Percentiles rank a stretch among this genome's conserved stretches.
Conservation (phyloP, 1,140 invertebrate species). For the Saccostrea cuccullata region DNA sequence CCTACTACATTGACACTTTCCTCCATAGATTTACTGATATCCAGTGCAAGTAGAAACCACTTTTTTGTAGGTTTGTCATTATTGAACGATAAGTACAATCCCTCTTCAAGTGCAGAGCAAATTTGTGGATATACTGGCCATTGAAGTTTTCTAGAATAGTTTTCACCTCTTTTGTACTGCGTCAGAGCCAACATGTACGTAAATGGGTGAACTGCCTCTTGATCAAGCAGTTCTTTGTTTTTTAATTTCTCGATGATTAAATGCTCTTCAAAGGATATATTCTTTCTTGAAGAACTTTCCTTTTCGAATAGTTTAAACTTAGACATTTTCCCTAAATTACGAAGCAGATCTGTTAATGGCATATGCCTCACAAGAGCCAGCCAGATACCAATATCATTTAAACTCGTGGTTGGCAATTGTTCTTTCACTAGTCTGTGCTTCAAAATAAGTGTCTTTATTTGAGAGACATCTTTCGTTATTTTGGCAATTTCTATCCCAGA, state of each 20-base stretch:
- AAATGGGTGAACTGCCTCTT: background rate
- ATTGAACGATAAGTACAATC: background rate
- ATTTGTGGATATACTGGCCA: background rate
- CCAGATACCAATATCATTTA: slow-evolving; percentile 84
- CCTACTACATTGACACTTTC: slow-evolving; percentile 56
- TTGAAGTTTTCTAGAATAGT: background rate
- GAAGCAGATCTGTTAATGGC: slow-evolving; percentile 81
- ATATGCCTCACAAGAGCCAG: slow-evolving; percentile 82
- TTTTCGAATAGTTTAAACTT: slow-evolving; percentile 55
- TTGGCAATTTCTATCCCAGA: slow-evolving; percentile 81
- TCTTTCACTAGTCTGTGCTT: slow-evolving; percentile 81
- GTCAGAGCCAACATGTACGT: background rate
- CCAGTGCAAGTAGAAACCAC: slow-evolving; percentile 82
- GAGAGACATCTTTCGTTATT: slow-evolving; percentile 80
- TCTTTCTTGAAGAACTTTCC: slow-evolving; percentile 65
- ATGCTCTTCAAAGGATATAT: background rate
- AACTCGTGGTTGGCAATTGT: slow-evolving; percentile 84
- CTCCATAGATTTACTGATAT: slow-evolving; percentile 80
- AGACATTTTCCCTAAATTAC: slow-evolving; percentile 81
- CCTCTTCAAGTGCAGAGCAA: background rate
- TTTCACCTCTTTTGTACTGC: background rate
- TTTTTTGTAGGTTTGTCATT: slow-evolving; percentile 78
- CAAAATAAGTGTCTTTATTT: slow-evolving; percentile 80
- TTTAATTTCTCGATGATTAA: background rate
- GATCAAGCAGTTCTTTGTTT: background rate